Evolutionary conservation across 2,888 invertebrate genomes (phyloP).

Genomic region (Orchesellides sinensis): DNA sequence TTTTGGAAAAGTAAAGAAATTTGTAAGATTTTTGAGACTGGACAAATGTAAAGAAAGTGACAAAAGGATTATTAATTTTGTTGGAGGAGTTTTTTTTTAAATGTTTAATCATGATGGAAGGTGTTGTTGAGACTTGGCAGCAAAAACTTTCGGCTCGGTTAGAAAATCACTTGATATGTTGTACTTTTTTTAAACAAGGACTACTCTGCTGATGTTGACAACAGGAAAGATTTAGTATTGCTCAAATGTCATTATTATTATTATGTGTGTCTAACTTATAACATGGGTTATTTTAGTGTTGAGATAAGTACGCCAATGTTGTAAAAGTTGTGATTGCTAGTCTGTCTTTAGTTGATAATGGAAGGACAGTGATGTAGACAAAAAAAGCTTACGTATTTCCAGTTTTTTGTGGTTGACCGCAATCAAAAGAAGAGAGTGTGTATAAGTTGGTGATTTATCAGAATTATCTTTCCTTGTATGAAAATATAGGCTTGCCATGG

Average conservation of each 20-base stretch:
- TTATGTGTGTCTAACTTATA: not conserved
- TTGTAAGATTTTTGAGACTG: not conserved
- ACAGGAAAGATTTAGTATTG: not conserved
- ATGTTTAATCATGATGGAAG: too few species aligned
- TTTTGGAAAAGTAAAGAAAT: not conserved
- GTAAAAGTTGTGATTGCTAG: not conserved
- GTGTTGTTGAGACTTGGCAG: too few species aligned
- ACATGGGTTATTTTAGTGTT: not conserved
- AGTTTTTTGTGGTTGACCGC: conserved; percentile 46
- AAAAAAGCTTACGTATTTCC: not conserved
- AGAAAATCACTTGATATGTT: too few species aligned
- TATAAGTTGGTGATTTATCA: not conserved
- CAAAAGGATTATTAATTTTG: too few species aligned
- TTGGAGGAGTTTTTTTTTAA: too few species aligned
- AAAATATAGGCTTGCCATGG: not conserved
- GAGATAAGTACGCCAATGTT: too few species aligned
- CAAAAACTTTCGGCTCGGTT: too few species aligned
- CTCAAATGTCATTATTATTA: not conserved
- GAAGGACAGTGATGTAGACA: not conserved
- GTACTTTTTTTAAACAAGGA: too few species aligned
- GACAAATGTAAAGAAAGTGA: not conserved
- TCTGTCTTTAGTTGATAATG: not conserved
- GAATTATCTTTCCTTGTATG: conserved; percentile 32
- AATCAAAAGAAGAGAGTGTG: not conserved
- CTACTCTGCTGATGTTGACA: too few species aligned